Conservation (phyloP, 2,113 vertebrate species). For the Ovis aries region ARS-UI_Ramb_v3.0 NC_056070.1:57836501-57837000, state of each 20-base stretch:
- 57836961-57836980: background rate
- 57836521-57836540: conserved; percentile 82
- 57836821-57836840: background rate
- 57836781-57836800: background rate
- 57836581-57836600: conserved; percentile 84
- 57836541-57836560: conserved; percentile 76
- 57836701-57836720: background rate
- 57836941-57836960: background rate
- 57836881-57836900: background rate
- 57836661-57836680: background rate
- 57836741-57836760: background rate
- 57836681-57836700: background rate
- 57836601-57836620: background rate
- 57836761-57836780: background rate
- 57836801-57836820: background rate
- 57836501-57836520: conserved; percentile 81
- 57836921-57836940: background rate
- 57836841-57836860: background rate
- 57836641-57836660: background rate
- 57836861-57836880: background rate
- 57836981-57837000: background rate
- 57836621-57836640: rapidly evolving
- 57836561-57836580: conserved; percentile 85
- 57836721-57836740: rapidly evolving
- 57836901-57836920: background rate